Percentiles rank a stretch among this genome's conserved stretches.
Evolutionary conservation across 2,888 invertebrate genomes (phyloP).

Genomic region (Arctia plantaginis): DNA sequence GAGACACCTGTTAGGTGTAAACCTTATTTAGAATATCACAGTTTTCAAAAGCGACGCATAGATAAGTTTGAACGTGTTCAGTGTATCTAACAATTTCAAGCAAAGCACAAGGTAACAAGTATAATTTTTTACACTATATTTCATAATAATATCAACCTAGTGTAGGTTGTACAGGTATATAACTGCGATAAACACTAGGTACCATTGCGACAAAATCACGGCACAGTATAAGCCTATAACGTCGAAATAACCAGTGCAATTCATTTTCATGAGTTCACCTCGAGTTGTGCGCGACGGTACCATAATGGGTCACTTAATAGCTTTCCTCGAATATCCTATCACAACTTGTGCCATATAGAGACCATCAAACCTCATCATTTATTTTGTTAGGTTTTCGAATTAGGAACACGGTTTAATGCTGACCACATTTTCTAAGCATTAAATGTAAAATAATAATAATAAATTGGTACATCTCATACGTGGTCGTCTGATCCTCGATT

Average conservation of each 20-base stretch:
- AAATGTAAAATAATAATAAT: not conserved
- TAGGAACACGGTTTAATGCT: not conserved
- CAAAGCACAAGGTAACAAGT: too few relatives aligned
- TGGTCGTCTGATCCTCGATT: too few relatives aligned
- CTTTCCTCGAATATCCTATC: conserved; percentile 22
- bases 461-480: too few relatives aligned
- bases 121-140: too few relatives aligned
- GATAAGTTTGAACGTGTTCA: too few relatives aligned
- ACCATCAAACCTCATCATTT: conserved; percentile 20
- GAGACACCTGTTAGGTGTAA: too few relatives aligned
- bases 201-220: conserved; percentile 9
- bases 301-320: conserved; percentile 48
- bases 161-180: too few relatives aligned
- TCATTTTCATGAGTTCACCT: conserved; percentile 24
- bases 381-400: conserved; percentile 14
- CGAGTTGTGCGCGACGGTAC: conserved; percentile 12
- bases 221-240: conserved; percentile 2
- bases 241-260: conserved; percentile 18
- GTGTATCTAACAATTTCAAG: too few relatives aligned
- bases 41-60: too few relatives aligned
- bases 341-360: conserved; percentile 23
- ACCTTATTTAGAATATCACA: too few relatives aligned
- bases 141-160: too few relatives aligned
- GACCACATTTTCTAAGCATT: conserved; percentile 5
- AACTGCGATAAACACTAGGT: not conserved